phyloP scores from a whole-genome alignment of 64 coral and sea anemone genomes.

The Platygyra sinensis region DNA sequence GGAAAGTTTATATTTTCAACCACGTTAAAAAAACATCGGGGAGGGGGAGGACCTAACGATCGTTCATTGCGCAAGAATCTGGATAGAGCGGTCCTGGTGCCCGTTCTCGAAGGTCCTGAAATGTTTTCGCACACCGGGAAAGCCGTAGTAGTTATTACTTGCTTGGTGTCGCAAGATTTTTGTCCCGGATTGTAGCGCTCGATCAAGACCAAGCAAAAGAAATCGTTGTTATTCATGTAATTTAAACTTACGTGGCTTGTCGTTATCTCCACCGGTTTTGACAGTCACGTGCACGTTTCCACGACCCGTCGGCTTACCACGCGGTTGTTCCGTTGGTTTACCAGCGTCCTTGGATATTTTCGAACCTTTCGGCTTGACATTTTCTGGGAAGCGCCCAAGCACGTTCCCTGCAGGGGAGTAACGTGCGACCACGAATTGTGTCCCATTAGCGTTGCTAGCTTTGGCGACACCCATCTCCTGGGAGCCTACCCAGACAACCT shows the following conservation, averaged over 20 bases:
- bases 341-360: constrained; percentile 59
- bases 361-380: constrained; percentile 85
- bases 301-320: not conserved
- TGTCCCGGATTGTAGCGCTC: no score
- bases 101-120: no score
- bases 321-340: not conserved
- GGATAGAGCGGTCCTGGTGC: no score
- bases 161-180: no score
- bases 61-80: no score
- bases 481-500: constrained; percentile 86
- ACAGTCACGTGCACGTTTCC: not conserved
- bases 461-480: constrained; percentile 91
- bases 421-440: constrained; percentile 89
- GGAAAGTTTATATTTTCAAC: no score
- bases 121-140: no score
- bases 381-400: constrained; percentile 88
- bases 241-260: constrained; percentile 65
- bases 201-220: no score
- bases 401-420: constrained; percentile 95
- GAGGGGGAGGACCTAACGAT: no score
- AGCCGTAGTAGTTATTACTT: no score
- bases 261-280: not conserved
- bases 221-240: no score
- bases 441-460: constrained; percentile 74
- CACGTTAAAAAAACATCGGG: no score